These are phyloP conservation scores for Mormyrus iriodes DNA, from an alignment of 2,113 vertebrate genomes.

Conservation along the genomic window DNA sequence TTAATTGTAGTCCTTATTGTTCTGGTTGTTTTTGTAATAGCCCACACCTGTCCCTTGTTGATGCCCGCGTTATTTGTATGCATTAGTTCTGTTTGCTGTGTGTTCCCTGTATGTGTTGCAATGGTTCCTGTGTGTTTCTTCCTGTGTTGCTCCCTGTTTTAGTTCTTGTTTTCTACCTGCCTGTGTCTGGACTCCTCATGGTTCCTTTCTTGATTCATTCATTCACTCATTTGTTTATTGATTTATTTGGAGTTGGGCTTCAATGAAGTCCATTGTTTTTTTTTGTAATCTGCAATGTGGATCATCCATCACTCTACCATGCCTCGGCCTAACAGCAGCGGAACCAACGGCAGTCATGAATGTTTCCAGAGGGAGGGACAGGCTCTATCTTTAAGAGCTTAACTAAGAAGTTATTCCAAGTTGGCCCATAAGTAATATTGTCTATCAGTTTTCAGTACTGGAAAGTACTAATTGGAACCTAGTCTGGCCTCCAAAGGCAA, in stretches of 20 bases:
- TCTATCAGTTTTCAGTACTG: neutral
- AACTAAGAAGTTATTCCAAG: neutral
- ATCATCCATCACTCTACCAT: neutral
- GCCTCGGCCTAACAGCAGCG: neutral
- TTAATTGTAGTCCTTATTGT: neutral
- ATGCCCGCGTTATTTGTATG: neutral
- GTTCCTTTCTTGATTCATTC: neutral
- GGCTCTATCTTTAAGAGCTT: neutral
- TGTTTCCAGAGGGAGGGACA: neutral
- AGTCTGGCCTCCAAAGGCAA: neutral
- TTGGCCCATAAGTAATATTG: neutral
- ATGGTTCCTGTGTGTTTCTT: no score
- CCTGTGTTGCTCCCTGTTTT: neutral
- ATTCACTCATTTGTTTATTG: neutral
- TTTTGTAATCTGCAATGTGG: neutral
- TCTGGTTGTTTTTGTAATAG: neutral
- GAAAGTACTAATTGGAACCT: neutral
- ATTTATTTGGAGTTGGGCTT: neutral
- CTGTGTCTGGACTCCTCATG: neutral
- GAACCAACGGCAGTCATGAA: neutral
- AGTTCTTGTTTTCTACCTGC: neutral
- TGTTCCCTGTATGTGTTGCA: neutral
- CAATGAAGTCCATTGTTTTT: neutral
- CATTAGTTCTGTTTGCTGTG: neutral
- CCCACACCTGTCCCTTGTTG: neutral